Base-by-base conservation (phyloP, 2,888 invertebrate genomes). In the Polydrusus cervinus region DNA sequence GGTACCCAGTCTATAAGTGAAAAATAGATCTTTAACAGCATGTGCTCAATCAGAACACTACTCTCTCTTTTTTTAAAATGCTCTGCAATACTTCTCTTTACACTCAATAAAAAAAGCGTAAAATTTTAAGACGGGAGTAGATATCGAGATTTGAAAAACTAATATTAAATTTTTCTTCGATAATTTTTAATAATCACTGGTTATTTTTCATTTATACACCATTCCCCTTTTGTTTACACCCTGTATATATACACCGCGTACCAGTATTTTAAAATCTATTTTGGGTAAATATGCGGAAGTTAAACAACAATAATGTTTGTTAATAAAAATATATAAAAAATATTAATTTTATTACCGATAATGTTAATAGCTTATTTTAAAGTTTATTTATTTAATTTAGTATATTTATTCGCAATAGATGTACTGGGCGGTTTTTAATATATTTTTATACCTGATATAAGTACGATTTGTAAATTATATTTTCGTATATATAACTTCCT, bases 371-470 rank as follows among this genome's bases (percentile, higher is more conserved):
- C 10, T 60, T 60, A 60, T 18, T 25, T 62, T 62, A 45, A 45
- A 9, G 40, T 43, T 49, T 49, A 16, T 64, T 30, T 47, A 64
- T 49, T 60, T 8, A 3, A 34, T 64, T 47, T 34, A 34, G 16
- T 20, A 64, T 47, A 49, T 49, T 64, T 64, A 16, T 64, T 64
- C 64, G 18, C 9, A 51, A 66, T 66, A 66, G 53, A 51, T 66
- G 14, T 53, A 51, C 66, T 66, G 66, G 66, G 53, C 66, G 10
- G 38, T 64, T 64, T 64, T 64, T 47, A 47, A 34, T 64, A 47
- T 66, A 66, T 66, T 53, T 65, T 66, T 66, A 51, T 66, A 66
- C 66, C 66, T 66, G 53, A 18, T 66, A 66, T 25, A 53, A 53
- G 53, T 53, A 30, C 43, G 14, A 47, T 60, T 34, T 55, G 55